A percentile compares a stretch with the other conserved stretches of the same genome.
phyloP scores from a whole-genome alignment of 30 jellyfish, hydroid and myxozoan species.

The Turritopsis rubra region DNA sequence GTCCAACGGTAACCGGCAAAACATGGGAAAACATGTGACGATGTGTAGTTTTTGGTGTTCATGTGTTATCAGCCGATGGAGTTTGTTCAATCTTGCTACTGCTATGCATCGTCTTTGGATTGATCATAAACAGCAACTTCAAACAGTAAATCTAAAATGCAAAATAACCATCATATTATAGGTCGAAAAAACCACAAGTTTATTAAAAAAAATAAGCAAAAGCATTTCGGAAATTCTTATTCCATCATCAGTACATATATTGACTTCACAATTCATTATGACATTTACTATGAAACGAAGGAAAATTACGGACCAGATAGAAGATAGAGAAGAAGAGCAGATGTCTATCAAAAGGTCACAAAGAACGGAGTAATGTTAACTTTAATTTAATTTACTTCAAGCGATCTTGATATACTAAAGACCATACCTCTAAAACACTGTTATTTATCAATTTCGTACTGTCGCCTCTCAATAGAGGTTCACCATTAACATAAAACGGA shows the following conservation, averaged over 20 bases:
- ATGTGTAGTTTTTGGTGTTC: background rate
- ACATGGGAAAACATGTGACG: background rate
- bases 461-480: constrained; percentile 55
- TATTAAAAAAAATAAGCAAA: background rate
- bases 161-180: background rate
- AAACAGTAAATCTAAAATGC: constrained; percentile 68
- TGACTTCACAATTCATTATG: too few relatives aligned
- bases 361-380: too few relatives aligned
- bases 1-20: background rate
- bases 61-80: background rate
- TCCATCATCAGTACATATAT: too few relatives aligned
- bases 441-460: constrained; percentile 33
- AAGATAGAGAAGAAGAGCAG: too few relatives aligned
- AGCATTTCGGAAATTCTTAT: too few relatives aligned
- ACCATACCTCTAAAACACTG: constrained; percentile 31
- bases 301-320: too few relatives aligned
- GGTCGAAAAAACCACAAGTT: background rate
- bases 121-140: constrained; percentile 58
- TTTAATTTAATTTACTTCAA: too few relatives aligned
- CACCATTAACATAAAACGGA: constrained; percentile 78
- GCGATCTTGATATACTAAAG: too few relatives aligned
- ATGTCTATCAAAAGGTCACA: too few relatives aligned
- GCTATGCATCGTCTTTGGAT: constrained; percentile 5
- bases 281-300: too few relatives aligned
- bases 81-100: background rate